phyloP scores from a whole-genome alignment of 2,113 vertebrate species.

The Bubo scandiacus region DNA sequence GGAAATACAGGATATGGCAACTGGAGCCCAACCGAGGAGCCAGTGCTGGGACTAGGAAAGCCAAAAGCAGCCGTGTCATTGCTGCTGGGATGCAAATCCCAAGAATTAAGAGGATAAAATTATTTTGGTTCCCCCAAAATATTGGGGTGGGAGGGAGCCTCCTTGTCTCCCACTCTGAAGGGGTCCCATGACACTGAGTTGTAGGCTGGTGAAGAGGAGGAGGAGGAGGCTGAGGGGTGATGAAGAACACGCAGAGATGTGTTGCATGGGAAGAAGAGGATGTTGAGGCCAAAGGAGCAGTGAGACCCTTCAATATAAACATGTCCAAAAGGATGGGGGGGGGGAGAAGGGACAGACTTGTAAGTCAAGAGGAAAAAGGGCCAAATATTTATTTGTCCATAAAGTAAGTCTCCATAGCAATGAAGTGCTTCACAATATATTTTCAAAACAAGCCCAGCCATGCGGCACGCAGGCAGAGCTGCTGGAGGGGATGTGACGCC shows the following conservation, averaged over 20 bases:
- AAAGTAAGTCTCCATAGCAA: slow-evolving; percentile 18
- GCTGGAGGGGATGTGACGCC: accelerated
- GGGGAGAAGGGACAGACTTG: background rate
- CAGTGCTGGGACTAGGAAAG: accelerated
- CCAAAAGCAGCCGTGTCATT: background rate
- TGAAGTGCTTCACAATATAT: background rate
- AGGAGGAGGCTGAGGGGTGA: background rate
- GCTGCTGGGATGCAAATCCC: background rate
- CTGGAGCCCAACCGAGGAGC: background rate
- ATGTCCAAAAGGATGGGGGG: background rate
- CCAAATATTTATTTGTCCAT: slow-evolving; percentile 41
- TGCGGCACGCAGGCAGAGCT: accelerated
- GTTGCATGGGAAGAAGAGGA: background rate
- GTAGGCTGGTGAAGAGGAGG: background rate
- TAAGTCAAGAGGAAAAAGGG: background rate
- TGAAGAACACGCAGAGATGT: background rate
- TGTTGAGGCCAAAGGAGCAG: background rate
- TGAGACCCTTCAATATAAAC: background rate
- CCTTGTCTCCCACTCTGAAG: background rate
- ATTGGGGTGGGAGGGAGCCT: background rate
- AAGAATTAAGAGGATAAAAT: background rate
- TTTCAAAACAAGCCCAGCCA: background rate
- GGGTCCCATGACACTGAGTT: background rate
- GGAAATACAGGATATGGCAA: accelerated
- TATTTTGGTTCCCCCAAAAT: background rate